Conservation (phyloP, 2,888 invertebrate genomes). For the Athalia cordata region DNA sequence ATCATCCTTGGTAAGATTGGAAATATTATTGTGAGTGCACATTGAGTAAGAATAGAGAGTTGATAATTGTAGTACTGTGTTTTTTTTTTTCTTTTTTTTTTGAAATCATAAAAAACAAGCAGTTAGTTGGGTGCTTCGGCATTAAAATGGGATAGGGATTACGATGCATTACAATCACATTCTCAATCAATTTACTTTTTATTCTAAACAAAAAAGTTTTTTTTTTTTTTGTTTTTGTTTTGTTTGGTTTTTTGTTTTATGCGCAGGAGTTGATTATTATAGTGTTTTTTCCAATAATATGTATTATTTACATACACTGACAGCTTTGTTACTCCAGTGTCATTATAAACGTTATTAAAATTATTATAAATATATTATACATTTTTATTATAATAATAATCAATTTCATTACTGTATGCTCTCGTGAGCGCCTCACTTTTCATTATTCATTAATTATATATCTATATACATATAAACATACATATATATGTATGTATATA, state of each 20-base stretch:
- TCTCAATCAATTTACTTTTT: conserved; percentile 72
- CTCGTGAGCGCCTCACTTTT: conserved; percentile 56
- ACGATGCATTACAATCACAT: conserved; percentile 61
- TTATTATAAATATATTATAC: conserved; percentile 72
- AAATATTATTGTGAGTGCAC: conserved; percentile 24
- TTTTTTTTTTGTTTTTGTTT: no score
- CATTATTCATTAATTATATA: conserved; percentile 34
- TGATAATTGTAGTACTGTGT: conserved; percentile 60
- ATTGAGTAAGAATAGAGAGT: conserved; percentile 26
- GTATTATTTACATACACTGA: conserved; percentile 68
- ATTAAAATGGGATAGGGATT: conserved; percentile 51
- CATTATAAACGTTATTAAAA: conserved; percentile 73
- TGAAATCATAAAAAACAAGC: conserved; percentile 65
- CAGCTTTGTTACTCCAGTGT: conserved; percentile 55
- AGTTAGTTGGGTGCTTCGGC: conserved; percentile 58
- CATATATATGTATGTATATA: conserved; percentile 52
- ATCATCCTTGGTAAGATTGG: background rate
- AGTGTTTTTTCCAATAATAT: conserved; percentile 61
- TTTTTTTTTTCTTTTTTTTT: conserved; percentile 50
- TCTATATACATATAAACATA: conserved; percentile 32
- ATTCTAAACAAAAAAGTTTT: conserved; percentile 74
- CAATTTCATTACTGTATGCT: conserved; percentile 60
- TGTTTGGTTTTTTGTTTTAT: conserved; percentile 56
- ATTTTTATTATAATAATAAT: conserved; percentile 59
- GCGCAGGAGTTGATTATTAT: conserved; percentile 68